These are phyloP conservation scores for Polypedilum vanderplanki DNA, from an alignment of 1,140 invertebrate species.

Conservation along the genomic window DNA sequence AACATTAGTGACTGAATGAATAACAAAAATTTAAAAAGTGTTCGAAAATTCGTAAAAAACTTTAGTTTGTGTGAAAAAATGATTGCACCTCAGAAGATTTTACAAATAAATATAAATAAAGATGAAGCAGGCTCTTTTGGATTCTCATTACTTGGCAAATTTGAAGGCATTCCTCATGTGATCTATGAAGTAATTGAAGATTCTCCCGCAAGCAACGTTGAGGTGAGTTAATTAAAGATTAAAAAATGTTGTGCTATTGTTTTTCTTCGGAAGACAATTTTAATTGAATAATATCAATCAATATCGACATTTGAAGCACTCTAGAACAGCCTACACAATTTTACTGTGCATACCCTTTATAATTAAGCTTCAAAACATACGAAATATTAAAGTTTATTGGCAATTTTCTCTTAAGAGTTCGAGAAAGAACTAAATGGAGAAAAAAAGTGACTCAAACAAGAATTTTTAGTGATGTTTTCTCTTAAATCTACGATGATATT, in stretches of 20 bases:
- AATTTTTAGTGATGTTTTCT: conserved; percentile 10
- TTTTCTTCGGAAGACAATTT: background rate
- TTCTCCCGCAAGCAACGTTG: conserved; percentile 79
- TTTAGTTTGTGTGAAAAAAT: no score
- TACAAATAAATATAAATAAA: background rate
- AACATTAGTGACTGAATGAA: no score
- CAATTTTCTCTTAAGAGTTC: background rate
- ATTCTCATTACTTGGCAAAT: conserved; percentile 77
- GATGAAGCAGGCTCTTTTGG: conserved; percentile 50
- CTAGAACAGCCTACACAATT: background rate
- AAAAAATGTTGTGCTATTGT: conserved; percentile 26
- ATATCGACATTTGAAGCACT: background rate
- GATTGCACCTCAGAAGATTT: background rate
- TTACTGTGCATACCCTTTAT: background rate
- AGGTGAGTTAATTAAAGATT: conserved; percentile 55
- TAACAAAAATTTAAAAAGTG: no score
- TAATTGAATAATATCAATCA: conserved; percentile 20
- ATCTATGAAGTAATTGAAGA: conserved; percentile 88
- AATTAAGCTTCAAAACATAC: background rate
- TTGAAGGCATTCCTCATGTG: conserved; percentile 75
- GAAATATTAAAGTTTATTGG: background rate
- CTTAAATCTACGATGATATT: background rate
- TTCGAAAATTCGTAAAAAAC: no score
- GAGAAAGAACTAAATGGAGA: background rate
- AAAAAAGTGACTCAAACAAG: background rate